Base-by-base conservation (phyloP, 2,113 vertebrate genomes). In the Solenodon paradoxus region DNA sequence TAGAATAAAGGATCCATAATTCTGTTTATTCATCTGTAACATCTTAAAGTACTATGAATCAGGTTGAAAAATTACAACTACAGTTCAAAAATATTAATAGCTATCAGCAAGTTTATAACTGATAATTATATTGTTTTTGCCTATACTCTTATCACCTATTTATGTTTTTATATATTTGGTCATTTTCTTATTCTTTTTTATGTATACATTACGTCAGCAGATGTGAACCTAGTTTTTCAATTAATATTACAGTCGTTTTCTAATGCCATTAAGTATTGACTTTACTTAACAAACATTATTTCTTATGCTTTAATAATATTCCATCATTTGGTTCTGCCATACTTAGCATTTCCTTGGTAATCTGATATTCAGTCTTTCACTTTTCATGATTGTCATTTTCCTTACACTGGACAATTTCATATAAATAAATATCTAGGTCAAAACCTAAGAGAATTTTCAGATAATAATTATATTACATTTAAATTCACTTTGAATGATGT, bases 231-330 rank as follows among this genome's bases (percentile, higher is more conserved):
- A 40, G 19, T 72, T 77, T 94, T 78, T 88, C 42, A 78, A 0
- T 87, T 90, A 74, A 59, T 71, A 17, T 47, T 45, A 68, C 0
- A 4, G 2, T 85, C 74, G 38, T 69, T 78, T 82, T 83, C 28
- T 61, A 47, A 72, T 59, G 28, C 77, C 94, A 35, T 55, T 89
- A 88, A 77, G 64, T 81, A 91, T 75, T 94, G n/a, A n/a, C n/a
- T n/a, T n/a, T n/a, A n/a, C 40, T 82, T 89, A 71, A 72, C 15
- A 63, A 71, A 71, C 38, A 38, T 38, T 1, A 59, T 78, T 87
- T 92, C 3, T 82, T 82, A 72, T 40, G 82, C 51, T 84, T 93
- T 1, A 57, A 6, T 85, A 91, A 83, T 88, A 81, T 45, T 42
- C 47, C 3, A 11, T 82, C 28, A 55, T 75, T 77, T 72, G 19